Evolutionary conservation across 2,888 invertebrate species (phyloP).

Genomic region (Acanthosoma haemorrhoidale): DNA sequence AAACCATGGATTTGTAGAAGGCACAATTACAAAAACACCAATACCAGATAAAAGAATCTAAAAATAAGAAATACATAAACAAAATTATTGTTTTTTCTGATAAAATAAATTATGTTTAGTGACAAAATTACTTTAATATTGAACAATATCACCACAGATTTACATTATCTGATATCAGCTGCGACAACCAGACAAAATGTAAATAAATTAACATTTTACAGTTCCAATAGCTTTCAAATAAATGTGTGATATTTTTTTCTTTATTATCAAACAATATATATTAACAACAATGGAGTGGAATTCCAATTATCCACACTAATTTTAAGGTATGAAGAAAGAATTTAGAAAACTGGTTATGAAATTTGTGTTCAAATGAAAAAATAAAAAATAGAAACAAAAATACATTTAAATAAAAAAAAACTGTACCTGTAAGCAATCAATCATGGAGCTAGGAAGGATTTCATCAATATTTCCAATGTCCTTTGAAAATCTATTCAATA

Average conservation of each 20-base stretch:
- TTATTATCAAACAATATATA: too few species aligned
- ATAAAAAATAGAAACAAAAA: too few species aligned
- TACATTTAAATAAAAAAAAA: too few species aligned
- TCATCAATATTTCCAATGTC: slow-evolving; percentile 70
- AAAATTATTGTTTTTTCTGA: neutral
- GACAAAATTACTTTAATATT: slow-evolving; percentile 37
- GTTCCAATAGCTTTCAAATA: neutral
- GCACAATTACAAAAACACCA: slow-evolving; percentile 70
- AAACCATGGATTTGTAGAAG: slow-evolving; percentile 67
- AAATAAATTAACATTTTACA: neutral
- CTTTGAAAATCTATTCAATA: slow-evolving; percentile 84
- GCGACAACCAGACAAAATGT: neutral
- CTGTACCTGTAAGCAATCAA: slow-evolving; percentile 51
- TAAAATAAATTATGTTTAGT: too few species aligned
- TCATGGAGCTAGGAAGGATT: slow-evolving; percentile 54
- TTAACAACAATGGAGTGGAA: too few species aligned
- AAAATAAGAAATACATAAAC: slow-evolving; percentile 48
- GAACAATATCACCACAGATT: neutral
- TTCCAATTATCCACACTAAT: too few species aligned
- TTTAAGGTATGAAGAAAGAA: too few species aligned
- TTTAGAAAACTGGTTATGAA: too few species aligned
- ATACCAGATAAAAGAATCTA: slow-evolving; percentile 77
- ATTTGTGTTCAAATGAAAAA: too few species aligned
- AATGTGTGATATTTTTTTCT: neutral
- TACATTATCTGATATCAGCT: neutral